These are phyloP conservation scores for Illadopsis cleaveri DNA, from an alignment of 2,113 vertebrate genomes.

Conservation along the genomic window DNA sequence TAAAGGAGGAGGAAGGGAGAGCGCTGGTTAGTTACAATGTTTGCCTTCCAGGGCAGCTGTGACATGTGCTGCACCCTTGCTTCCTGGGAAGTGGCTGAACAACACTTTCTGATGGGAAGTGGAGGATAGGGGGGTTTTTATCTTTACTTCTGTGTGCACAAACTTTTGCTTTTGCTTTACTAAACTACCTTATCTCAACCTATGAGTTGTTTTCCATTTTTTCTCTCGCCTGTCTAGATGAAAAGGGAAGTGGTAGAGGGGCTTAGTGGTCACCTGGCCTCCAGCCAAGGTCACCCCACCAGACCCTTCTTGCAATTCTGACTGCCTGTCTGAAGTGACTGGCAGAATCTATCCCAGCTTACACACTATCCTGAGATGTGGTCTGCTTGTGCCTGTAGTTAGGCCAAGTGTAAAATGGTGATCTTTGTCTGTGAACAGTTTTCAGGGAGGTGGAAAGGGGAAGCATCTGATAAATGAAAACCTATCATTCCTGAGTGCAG, in stretches of 20 bases:
- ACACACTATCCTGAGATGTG: neutral
- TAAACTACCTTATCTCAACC: neutral
- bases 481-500: too few relatives aligned
- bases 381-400: neutral
- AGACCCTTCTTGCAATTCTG: neutral
- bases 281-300: neutral
- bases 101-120: neutral
- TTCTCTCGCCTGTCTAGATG: neutral
- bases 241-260: rapidly evolving
- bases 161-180: neutral
- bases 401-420: neutral
- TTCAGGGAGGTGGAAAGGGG: neutral
- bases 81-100: neutral
- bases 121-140: neutral
- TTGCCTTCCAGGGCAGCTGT: neutral
- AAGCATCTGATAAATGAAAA: neutral
- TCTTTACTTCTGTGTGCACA: neutral
- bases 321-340: neutral
- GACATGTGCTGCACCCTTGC: neutral
- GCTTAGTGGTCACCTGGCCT: neutral
- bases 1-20: neutral
- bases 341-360: neutral
- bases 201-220: neutral
- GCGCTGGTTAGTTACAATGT: neutral
- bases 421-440: neutral